phyloP scores from a whole-genome alignment of 2,113 vertebrate species.

The rat (Rattus norvegicus) region DNA sequence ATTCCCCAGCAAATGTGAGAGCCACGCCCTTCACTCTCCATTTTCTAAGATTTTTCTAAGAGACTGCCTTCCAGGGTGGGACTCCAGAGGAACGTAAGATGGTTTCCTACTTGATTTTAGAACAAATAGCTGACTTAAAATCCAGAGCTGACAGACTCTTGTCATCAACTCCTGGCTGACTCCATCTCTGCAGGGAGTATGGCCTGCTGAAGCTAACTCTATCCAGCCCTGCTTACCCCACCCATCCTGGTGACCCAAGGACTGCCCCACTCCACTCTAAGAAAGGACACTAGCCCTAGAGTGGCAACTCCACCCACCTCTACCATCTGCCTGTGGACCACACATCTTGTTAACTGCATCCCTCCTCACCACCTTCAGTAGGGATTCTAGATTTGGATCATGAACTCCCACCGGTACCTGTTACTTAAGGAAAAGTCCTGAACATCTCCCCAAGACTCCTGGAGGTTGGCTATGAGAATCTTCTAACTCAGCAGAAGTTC shows the following conservation, averaged over 20 bases:
- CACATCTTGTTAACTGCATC: background rate
- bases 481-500: background rate
- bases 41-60: background rate
- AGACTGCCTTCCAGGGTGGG: background rate
- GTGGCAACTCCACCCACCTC: background rate
- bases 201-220: background rate
- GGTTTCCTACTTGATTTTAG: background rate
- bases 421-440: background rate
- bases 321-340: background rate
- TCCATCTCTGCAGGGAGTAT: background rate
- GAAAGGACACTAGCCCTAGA: background rate
- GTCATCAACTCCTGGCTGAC: background rate
- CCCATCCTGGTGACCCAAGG: background rate
- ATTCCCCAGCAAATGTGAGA: background rate
- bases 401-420: background rate
- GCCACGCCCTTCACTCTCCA: background rate
- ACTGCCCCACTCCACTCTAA: background rate
- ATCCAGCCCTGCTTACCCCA: no score
- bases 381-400: background rate
- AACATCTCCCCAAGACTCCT: background rate
- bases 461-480: background rate
- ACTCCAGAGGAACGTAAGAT: background rate
- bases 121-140: background rate
- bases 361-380: background rate
- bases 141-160: background rate